Conservation (phyloP, 2,888 invertebrate genomes). For the Drosophila sordidula region DNA sequence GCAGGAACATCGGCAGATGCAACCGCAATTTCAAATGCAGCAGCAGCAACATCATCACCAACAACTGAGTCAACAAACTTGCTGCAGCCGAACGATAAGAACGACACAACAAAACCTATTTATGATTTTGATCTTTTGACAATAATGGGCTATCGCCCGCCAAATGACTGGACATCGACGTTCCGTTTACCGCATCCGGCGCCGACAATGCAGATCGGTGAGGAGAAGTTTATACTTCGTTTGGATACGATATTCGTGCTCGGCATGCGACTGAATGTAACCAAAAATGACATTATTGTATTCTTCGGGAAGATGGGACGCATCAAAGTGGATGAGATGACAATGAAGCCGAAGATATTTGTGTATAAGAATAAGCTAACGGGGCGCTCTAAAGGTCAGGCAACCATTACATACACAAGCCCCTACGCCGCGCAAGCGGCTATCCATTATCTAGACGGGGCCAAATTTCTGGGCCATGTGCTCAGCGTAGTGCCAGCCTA, state of each 20-base stretch:
- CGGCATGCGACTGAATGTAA: conserved; percentile 64
- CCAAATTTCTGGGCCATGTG: conserved; percentile 50
- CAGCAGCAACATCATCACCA: neutral
- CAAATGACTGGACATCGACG: conserved; percentile 15
- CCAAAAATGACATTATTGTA: conserved; percentile 63
- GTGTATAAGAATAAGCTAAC: conserved; percentile 69
- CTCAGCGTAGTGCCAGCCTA: conserved; percentile 66
- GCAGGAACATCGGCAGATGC: neutral
- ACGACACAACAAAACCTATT: conserved; percentile 7
- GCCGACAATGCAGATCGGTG: conserved; percentile 38
- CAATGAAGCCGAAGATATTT: conserved; percentile 67
- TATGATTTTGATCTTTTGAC: conserved; percentile 29
- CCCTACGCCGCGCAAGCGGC: conserved; percentile 62
- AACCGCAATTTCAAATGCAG: neutral
- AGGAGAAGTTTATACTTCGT: conserved; percentile 55
- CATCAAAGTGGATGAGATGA: conserved; percentile 52
- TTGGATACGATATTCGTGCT: conserved; percentile 65
- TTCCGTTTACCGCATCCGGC: conserved; percentile 9
- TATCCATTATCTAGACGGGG: conserved; percentile 49
- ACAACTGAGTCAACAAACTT: conserved; percentile 5
- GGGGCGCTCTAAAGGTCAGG: conserved; percentile 69
- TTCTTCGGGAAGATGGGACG: conserved; percentile 59
- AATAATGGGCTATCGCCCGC: conserved; percentile 12
- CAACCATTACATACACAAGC: conserved; percentile 64
- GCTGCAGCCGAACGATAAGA: conserved; percentile 5